These are phyloP conservation scores for Poecilia velifera DNA, from an alignment of 2,797 vertebrate genomes.

Conservation along the genomic window DNA sequence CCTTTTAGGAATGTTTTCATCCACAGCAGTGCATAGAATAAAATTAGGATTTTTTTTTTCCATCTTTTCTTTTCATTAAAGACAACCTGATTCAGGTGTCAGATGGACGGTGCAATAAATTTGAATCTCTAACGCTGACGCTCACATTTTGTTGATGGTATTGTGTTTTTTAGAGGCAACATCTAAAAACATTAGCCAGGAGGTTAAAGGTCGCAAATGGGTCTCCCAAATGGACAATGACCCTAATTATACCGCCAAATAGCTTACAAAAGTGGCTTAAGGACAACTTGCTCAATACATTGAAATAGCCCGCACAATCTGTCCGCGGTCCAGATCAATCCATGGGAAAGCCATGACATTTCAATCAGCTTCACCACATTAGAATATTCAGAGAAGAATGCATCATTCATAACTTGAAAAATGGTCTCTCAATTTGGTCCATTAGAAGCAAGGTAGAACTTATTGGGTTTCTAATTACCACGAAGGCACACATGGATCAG, in stretches of 20 bases:
- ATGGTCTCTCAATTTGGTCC: background rate
- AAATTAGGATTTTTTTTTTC: background rate
- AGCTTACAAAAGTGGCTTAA: background rate
- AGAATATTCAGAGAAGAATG: background rate
- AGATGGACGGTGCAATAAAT: conserved; percentile 33
- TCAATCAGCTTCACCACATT: background rate
- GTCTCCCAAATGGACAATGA: background rate
- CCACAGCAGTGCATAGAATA: background rate
- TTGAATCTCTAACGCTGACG: conserved; percentile 20
- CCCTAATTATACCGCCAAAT: background rate
- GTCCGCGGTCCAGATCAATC: background rate
- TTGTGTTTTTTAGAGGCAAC: background rate
- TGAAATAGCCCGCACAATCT: background rate
- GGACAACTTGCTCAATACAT: background rate
- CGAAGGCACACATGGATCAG: background rate
- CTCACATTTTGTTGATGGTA: conserved; percentile 50
- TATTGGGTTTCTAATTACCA: background rate
- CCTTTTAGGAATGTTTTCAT: background rate
- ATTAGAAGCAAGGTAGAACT: background rate
- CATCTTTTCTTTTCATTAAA: background rate
- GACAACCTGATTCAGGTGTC: background rate
- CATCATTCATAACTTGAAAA: background rate
- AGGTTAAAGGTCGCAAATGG: background rate
- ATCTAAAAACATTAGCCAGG: background rate
- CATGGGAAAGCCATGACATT: background rate